Evolutionary conservation across 2,888 invertebrate species (phyloP), one percentile per base, ranked within the genome.

Genomic region (Platycnemis pennipes): DNA sequence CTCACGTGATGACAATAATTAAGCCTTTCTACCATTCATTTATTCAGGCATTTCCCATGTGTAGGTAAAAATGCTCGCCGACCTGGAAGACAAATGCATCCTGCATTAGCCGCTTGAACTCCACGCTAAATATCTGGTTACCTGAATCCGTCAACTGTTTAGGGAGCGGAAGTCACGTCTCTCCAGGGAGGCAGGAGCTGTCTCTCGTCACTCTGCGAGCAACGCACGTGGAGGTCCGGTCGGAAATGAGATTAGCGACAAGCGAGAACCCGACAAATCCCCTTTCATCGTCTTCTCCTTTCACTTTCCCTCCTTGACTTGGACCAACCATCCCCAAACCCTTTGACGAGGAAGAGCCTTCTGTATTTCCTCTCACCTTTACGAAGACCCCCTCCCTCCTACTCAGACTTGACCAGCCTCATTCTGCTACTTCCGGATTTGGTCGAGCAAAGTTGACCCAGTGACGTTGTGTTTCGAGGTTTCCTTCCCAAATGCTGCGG

Each of bases 221-320:
- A 37, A 37, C 26, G 77, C 26, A 63, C 7, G 69, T 22, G 31
- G 31, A 69, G 69, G 49, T 49, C 11, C 13, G 19, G 69, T 69
- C 69, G 69, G 69, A n/a, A n/a, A 69, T n/a, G 69, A 69, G 77
- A 77, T 11, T n/a, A 37, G 77, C 5, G 77, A 37, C 31, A n/a
- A n/a, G n/a, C 1, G 26, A 63, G 26, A 63, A 16, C 19, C 63
- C 26, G 63, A 63, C 19, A 77, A 77, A 77, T 77, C 77, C 77
- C 77, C n/a, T 63, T 63, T n/a, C 63, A 3, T 77, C 77, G 4
- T 37, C 37, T 8, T 4, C 77, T 37, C 77, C 1, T 11, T 77
- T 77, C 31, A 77, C 37, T 77, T 77, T 77, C 16, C 77, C 77
- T 77, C 37, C 77, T 77, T 77, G 77, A 77, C 77, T 77, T 37